Base-by-base conservation (phyloP, 2,797 vertebrate genomes). In the Pseudochaenichthys georgianus region DNA sequence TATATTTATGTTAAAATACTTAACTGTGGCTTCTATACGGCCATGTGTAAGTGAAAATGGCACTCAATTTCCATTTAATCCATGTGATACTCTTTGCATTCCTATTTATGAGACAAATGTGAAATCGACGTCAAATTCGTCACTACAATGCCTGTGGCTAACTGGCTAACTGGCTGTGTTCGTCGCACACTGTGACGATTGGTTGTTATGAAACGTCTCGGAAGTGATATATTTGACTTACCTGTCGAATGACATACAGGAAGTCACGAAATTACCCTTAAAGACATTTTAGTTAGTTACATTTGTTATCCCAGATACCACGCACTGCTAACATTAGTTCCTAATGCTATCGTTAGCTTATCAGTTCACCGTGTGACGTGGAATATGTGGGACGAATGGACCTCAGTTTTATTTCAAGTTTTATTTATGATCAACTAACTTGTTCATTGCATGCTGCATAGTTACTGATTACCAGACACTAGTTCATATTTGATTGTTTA, bases 211-310 rank as follows among this genome's bases (percentile, higher is more conserved):
- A 46, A 28, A n/a, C 16, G 28, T 42, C 7, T 9, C 1, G 2
- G 6, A 38, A 55, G 21, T 31, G 0, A 50, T 17, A 11, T 6
- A 54, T 13, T 55, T 9, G 19, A n/a, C 15, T 13, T 45, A 11
- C 2, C 10, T 8, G 9, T 9, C 0, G 15, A 46, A 17, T 38
- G 0, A 15, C 23, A 28, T 28, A 2, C 3, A 4, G 43, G 5
- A 15, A 16, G 13, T 38, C 7, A 12, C 9, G 11, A 17, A 2
- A 4, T 17, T 4, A 45, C 13, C 1, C 8, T 11, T 8, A 3
- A 12, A 34, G 10, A 54, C 4, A 43, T 21, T 12, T 41, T 3
- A 41, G 4, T 15, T 13, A 0, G 1, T 9, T 21, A 8, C 11
- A 4, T 5, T 3, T 54, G 23, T 19, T 51, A 6, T n/a, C 17